Conservation (phyloP, 2,113 vertebrate genomes). For the Halichoerus grypus region DNA sequence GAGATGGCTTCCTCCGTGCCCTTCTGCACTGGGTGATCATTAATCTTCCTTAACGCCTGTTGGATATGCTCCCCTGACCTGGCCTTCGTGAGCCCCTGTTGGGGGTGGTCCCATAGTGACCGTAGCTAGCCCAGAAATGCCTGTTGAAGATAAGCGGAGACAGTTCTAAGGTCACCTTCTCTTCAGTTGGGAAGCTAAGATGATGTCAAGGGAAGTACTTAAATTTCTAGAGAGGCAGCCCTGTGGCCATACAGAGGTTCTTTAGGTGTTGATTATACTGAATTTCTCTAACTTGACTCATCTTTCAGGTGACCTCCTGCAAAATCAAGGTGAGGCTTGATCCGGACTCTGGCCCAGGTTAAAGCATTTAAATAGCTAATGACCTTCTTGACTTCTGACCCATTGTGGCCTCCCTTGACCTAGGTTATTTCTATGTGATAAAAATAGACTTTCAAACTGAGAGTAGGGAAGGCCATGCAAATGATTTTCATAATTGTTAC, state of each 20-base stretch:
- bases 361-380: neutral
- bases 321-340: neutral
- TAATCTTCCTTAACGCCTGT: neutral
- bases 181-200: neutral
- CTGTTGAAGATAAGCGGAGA: neutral
- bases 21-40: neutral
- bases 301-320: neutral
- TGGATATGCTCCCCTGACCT: neutral
- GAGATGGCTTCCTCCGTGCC: neutral
- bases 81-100: neutral
- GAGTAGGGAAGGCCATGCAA: neutral
- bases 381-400: constrained; percentile 19
- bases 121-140: neutral
- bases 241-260: neutral
- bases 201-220: neutral
- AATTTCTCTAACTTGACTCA: constrained; percentile 29
- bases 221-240: neutral
- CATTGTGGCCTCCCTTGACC: neutral
- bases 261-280: neutral
- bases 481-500: neutral
- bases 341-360: neutral
- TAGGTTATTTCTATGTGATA: neutral
- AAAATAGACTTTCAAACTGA: constrained; percentile 36
- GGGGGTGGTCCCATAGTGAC: neutral
- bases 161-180: neutral